Evolutionary conservation across 2,888 invertebrate species (phyloP).

Genomic region (Timema cristinae): DNA sequence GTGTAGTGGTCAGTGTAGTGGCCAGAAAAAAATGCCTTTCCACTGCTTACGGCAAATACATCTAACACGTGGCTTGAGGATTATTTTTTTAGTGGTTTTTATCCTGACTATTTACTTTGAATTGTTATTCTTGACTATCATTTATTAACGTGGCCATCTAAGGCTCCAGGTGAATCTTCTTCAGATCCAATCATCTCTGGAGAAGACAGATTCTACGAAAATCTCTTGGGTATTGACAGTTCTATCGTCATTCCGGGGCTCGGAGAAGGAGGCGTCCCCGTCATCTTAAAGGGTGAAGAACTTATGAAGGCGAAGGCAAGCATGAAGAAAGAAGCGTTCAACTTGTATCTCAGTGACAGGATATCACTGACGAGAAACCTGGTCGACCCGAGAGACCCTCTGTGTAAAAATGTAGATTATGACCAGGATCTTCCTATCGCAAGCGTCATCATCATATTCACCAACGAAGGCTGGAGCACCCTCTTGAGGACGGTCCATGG

Average conservation of each 20-base stretch:
- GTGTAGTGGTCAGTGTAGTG: too few species aligned
- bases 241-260: conserved; percentile 52
- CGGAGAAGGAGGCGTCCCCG: conserved; percentile 68
- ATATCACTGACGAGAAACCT: conserved; percentile 79
- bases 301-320: conserved; percentile 59
- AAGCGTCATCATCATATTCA: conserved; percentile 82
- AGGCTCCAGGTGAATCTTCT: too few species aligned
- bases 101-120: too few species aligned
- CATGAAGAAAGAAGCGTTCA: conserved; percentile 80
- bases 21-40: too few species aligned
- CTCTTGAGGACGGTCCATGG: conserved; percentile 82
- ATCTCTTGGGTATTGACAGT: too few species aligned
- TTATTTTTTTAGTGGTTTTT: too few species aligned
- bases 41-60: too few species aligned
- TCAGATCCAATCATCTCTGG: too few species aligned
- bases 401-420: conserved; percentile 56
- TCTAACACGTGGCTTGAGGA: too few species aligned
- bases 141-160: too few species aligned
- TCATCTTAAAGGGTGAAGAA: conserved; percentile 61
- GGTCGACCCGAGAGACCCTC: conserved; percentile 55
- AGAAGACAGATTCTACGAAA: too few species aligned
- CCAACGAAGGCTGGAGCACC: conserved; percentile 86
- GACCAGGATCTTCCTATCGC: conserved; percentile 64
- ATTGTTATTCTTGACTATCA: too few species aligned
- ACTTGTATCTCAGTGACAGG: conserved; percentile 82